phyloP scores from a whole-genome alignment of 2,888 invertebrate species.

The Omphaloscelis lunosa region DNA sequence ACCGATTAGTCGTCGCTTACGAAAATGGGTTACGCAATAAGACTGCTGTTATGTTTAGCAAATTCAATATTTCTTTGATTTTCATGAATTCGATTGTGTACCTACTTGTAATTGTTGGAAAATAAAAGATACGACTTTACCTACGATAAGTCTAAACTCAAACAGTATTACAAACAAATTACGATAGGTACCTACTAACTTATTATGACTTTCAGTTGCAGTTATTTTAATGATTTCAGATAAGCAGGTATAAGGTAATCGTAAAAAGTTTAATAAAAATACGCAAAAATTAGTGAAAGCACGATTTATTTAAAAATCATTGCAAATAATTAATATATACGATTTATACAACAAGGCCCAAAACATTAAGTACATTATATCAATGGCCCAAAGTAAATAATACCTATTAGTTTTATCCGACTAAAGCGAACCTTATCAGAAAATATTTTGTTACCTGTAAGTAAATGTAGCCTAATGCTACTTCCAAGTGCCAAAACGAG shows the following conservation, averaged over 20 bases:
- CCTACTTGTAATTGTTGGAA: too few species aligned
- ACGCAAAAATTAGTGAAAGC: too few species aligned
- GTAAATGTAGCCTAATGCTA: neutral
- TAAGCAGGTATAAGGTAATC: neutral
- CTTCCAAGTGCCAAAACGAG: neutral
- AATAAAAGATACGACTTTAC: neutral
- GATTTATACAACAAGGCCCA: neutral
- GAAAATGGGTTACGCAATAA: too few species aligned
- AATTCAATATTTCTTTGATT: neutral
- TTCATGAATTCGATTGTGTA: neutral
- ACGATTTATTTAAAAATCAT: conserved; percentile 18
- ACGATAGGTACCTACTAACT: neutral
- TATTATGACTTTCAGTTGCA: neutral
- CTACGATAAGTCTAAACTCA: neutral
- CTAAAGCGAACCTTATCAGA: neutral
- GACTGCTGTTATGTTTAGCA: neutral
- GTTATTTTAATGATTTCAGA: neutral
- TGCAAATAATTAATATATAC: neutral
- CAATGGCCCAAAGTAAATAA: conserved; percentile 5
- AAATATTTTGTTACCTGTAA: neutral
- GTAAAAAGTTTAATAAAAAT: neutral
- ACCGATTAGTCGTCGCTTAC: too few species aligned
- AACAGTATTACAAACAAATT: neutral
- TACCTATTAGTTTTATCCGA: neutral
- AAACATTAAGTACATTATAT: conserved; percentile 13